Evolutionary conservation across 2,888 invertebrate species (phyloP).

Genomic region (Hymenopus coronatus): DNA sequence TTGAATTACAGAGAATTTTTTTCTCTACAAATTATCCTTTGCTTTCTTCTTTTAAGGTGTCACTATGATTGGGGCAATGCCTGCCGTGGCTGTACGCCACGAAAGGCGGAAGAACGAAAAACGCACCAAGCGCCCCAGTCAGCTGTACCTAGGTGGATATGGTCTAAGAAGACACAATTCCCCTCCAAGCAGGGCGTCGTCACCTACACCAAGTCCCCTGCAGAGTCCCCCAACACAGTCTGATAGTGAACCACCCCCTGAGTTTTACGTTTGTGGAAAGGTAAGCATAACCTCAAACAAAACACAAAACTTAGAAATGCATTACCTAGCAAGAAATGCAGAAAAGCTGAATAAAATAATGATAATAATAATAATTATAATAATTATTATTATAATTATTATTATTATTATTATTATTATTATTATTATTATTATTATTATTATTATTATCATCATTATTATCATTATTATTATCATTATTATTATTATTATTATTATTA

Average conservation of each 20-base stretch:
- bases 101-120: conserved; percentile 74
- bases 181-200: conserved; percentile 35
- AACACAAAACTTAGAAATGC: too few relatives aligned
- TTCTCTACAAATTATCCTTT: not conserved
- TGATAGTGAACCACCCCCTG: conserved; percentile 43
- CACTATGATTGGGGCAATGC: conserved; percentile 84
- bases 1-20: not conserved
- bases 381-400: too few relatives aligned
- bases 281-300: conserved; percentile 45
- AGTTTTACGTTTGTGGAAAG: conserved; percentile 72
- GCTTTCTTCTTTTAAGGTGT: conserved; percentile 34
- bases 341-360: too few relatives aligned
- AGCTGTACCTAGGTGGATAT: conserved; percentile 65
- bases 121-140: conserved; percentile 56
- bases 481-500: too few relatives aligned
- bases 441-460: too few relatives aligned
- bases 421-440: too few relatives aligned
- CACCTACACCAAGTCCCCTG: conserved; percentile 34
- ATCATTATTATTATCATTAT: too few relatives aligned
- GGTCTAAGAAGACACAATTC: conserved; percentile 46
- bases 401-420: too few relatives aligned
- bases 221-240: conserved; percentile 31
- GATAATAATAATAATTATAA: too few relatives aligned
- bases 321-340: too few relatives aligned
- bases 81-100: conserved; percentile 80